Evolutionary conservation across 1,140 invertebrate species (phyloP).

Genomic region (Ips nitidus): DNA sequence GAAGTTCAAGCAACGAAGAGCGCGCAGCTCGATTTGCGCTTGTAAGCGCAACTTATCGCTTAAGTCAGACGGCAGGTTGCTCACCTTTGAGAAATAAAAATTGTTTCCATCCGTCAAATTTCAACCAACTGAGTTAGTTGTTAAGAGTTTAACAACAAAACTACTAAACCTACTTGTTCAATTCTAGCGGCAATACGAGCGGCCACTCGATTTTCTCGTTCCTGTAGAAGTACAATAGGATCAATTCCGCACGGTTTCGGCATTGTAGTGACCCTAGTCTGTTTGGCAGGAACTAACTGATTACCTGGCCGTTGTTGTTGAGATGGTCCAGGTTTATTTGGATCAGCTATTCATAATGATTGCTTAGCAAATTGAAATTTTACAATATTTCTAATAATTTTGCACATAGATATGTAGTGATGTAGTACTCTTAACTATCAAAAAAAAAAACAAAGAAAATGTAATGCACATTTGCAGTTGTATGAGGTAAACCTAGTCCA

Average conservation of each 20-base stretch:
- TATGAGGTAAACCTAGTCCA: too few species aligned
- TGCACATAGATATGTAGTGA: not conserved
- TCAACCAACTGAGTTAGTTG: not conserved
- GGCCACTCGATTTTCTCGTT: conserved; percentile 90
- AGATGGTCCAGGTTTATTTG: conserved; percentile 15
- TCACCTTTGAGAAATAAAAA: conserved; percentile 52
- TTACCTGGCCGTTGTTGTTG: conserved; percentile 25
- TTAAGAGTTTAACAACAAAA: not conserved
- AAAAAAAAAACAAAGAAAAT: too few species aligned
- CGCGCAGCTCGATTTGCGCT: conserved; percentile 92
- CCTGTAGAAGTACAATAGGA: conserved; percentile 88
- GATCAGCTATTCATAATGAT: conserved; percentile 5
- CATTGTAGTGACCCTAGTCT: conserved; percentile 83
- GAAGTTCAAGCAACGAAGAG: conserved; percentile 91
- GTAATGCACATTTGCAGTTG: too few species aligned
- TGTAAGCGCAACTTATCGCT: conserved; percentile 89
- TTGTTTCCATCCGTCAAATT: not conserved
- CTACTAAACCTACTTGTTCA: conserved; percentile 59
- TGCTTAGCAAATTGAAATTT: not conserved
- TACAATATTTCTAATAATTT: not conserved
- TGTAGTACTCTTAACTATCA: too few species aligned
- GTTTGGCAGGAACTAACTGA: conserved; percentile 55
- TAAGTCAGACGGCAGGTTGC: conserved; percentile 86
- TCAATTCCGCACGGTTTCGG: conserved; percentile 91
- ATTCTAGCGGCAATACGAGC: conserved; percentile 81